Evolutionary conservation across 2,113 vertebrate genomes (phyloP), one percentile per base, ranked within the genome.

Genomic region (Hydropotes inermis): DNA sequence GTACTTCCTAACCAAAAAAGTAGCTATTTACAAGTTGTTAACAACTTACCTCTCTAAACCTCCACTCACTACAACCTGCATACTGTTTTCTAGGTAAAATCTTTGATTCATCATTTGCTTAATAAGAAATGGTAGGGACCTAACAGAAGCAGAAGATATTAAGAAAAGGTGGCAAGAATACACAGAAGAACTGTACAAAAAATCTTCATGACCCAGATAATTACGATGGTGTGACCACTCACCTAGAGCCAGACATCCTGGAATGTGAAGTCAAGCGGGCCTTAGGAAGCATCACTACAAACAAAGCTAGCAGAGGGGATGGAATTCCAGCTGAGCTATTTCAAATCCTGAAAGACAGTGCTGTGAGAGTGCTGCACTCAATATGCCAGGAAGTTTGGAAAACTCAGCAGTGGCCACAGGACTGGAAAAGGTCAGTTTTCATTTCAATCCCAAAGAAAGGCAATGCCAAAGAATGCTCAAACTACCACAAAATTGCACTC

Each of bases 211-310:
- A 23, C 67, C 1, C 9, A 70, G n/a, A 70, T 39, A 70, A 70
- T 39, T 19, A 39, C 0, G 0, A 39, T 70, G n/a, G 19, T 70
- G n/a, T 70, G n/a, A 39, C 39, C 19, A 39, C 67, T 70, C 2
- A 39, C 6, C 5, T 39, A 39, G 19, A 70, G 67, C 19, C n/a
- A 70, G 67, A 39, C 0, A 70, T 23, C 67, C n/a, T 39, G 2
- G 10, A 70, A 39, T 39, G n/a, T 36, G 10, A 70, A 70, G 19
- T 70, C n/a, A 70, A 70, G 0, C 3, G n/a, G 67, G n/a, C 67
- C n/a, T 36, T 70, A 70, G n/a, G 4, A 70, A 70, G n/a, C 64
- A 70, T 70, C 64, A 70, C 9, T 70, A 23, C 0, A 1, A 70
- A 39, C 67, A 70, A 70, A 39, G n/a, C 67, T 70, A 70, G n/a